Evolutionary conservation across 37 sponge, comb jelly and placozoan genomes (phyloP), one percentile per base, ranked within the genome.

Genomic region (Axinella damicornis): DNA sequence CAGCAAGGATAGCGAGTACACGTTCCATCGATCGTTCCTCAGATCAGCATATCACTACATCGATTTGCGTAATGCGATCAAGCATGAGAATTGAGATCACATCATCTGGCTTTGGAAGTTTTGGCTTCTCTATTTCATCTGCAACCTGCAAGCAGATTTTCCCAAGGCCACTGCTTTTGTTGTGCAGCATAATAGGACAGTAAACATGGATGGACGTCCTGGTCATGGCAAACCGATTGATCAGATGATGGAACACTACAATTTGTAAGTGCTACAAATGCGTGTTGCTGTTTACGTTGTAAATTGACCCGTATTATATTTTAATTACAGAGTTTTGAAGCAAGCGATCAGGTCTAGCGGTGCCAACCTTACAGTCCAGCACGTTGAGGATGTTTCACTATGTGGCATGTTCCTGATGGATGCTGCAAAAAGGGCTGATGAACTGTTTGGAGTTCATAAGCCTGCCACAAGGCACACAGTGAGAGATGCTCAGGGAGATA

Each of bases 161-260:
- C 59, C 80, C 9, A 35, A 69, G 35, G 71, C 71, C 27, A 78
- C 70, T 30, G 80, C 80, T 20, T 78, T 67, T 40, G 70, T 78
- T 32, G 80, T 70, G 12, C 71, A 5, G 2, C 66, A 78, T 16
- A 78, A 78, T 34, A 25, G 80, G 33, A 78, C 80, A 35, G 80
- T 78, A 6, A 78, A 78, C 2, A 17, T 68, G 37, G 20, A 28
- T 68, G 80, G 80, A 27, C 21, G 28, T 20, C 64, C 67, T 40
- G 80, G 80, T 21, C 25, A 69, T 22, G 80, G 80, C 2, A 78
- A 78, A 60, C 65, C 80, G 5, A 78, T 78, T 25, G 80, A 70
- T 11, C 72, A 70, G 28, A 27, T 34, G 31, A 22, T 70, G 6
- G 72, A 70, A 37, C 72, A 70, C 28, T 70, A 70, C 12, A 70